Evolutionary conservation across 2,888 invertebrate species (phyloP).

Genomic region (Pelosia muscerda): DNA sequence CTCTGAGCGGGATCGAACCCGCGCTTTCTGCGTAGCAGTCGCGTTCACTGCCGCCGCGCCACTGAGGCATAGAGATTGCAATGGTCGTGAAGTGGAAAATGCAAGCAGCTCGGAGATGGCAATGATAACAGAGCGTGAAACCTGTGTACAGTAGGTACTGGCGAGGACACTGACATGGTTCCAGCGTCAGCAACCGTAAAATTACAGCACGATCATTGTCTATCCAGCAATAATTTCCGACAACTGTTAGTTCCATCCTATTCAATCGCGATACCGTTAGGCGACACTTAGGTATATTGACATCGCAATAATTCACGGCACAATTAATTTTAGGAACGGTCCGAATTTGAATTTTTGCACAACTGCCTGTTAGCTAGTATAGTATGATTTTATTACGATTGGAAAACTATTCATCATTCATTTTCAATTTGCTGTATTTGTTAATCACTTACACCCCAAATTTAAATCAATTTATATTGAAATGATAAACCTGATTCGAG

Average conservation of each 20-base stretch:
- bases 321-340: conserved; percentile 30
- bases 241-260: conserved; percentile 63
- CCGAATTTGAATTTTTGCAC: neutral
- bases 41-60: too few species aligned
- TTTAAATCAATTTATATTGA: too few species aligned
- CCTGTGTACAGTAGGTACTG: conserved; percentile 35
- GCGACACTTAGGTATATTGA: conserved; percentile 51
- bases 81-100: neutral
- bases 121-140: conserved; percentile 14
- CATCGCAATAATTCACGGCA: conserved; percentile 45
- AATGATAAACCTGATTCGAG: too few species aligned
- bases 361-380: neutral
- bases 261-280: conserved; percentile 66
- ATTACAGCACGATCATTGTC: conserved; percentile 72
- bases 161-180: conserved; percentile 76
- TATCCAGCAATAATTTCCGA: conserved; percentile 73
- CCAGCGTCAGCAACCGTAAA: conserved; percentile 78
- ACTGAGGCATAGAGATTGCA: too few species aligned
- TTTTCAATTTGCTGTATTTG: too few species aligned
- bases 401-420: neutral
- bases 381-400: conserved; percentile 1
- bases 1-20: too few species aligned
- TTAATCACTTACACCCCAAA: too few species aligned
- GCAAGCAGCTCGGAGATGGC: neutral
- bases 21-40: too few species aligned